Percentiles rank a stretch among this genome's conserved stretches.
Conservation (phyloP, 2,888 invertebrate species). For the Cephus runcator region DNA sequence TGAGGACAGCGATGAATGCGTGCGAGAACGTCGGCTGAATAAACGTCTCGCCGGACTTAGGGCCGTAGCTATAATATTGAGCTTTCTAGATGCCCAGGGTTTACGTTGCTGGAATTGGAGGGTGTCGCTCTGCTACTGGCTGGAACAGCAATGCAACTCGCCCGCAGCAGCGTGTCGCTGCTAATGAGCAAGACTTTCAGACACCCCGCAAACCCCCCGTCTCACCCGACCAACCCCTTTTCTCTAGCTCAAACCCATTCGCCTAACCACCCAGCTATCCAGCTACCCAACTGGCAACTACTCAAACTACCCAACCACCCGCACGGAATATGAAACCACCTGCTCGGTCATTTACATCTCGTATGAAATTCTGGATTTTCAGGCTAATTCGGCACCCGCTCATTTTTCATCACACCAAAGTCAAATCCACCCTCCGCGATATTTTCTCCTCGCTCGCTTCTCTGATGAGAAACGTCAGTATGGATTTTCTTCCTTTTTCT, state of each 20-base stretch:
- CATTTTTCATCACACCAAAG: no score
- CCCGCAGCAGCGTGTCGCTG: conserved; percentile 31
- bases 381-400: no score
- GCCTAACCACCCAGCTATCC: conserved; percentile 5
- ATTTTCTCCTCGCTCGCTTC: no score
- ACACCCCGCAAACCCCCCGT: conserved; percentile 25
- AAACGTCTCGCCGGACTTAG: no score
- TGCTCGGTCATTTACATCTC: conserved; percentile 26
- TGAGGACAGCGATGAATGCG: no score
- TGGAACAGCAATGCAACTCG: conserved; percentile 21
- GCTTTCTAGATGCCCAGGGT: no score
- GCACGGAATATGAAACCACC: conserved; percentile 44
- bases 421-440: no score
- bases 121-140: conserved; percentile 7
- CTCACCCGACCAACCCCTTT: neutral
- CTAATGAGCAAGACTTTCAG: conserved; percentile 47
- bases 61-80: no score
- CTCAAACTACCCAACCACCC: conserved; percentile 4
- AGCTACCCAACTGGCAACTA: conserved; percentile 7
- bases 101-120: conserved; percentile 1
- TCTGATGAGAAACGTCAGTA: no score
- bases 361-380: neutral
- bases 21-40: no score
- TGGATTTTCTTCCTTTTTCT: no score
- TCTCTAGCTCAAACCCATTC: conserved; percentile 8